These are phyloP conservation scores for Spheniscus mendiculus DNA, from an alignment of 2,113 vertebrate genomes.

Conservation along the genomic window DNA sequence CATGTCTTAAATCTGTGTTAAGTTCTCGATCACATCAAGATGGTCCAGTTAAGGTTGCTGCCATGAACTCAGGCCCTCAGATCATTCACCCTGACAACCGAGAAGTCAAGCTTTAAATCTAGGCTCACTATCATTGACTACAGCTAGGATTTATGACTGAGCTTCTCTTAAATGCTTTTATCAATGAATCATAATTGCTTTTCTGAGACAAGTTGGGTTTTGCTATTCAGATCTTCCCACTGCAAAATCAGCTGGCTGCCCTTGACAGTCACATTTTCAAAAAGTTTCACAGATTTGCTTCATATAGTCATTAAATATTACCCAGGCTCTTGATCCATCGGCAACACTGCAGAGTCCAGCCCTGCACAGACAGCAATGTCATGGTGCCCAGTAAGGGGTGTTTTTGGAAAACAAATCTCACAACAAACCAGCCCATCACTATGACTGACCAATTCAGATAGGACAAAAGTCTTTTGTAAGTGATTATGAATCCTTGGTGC, in stretches of 20 bases:
- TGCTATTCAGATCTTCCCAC: not conserved
- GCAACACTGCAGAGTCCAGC: not conserved
- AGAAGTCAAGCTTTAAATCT: constrained; percentile 6
- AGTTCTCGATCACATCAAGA: not conserved
- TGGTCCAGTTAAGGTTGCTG: not conserved
- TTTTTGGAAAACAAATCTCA: not conserved
- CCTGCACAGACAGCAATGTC: not conserved
- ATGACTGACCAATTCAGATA: not conserved
- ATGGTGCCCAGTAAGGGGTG: not conserved
- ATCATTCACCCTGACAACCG: not conserved
- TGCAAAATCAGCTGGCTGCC: not conserved
- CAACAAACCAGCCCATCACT: not conserved
- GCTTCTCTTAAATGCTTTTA: not conserved
- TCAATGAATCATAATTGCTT: not conserved
- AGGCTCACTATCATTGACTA: not conserved
- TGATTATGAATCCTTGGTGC: not conserved
- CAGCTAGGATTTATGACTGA: not conserved
- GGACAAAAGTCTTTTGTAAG: not conserved
- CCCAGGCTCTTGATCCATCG: not conserved
- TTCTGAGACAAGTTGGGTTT: not conserved
- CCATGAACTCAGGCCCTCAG: not conserved
- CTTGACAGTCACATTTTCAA: not conserved
- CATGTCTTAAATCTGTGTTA: not conserved
- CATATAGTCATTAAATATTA: not conserved
- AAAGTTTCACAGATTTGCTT: not conserved